Conservation (phyloP, 53 echinoderm and acorn worm species). For the Luidia sarsii region DNA sequence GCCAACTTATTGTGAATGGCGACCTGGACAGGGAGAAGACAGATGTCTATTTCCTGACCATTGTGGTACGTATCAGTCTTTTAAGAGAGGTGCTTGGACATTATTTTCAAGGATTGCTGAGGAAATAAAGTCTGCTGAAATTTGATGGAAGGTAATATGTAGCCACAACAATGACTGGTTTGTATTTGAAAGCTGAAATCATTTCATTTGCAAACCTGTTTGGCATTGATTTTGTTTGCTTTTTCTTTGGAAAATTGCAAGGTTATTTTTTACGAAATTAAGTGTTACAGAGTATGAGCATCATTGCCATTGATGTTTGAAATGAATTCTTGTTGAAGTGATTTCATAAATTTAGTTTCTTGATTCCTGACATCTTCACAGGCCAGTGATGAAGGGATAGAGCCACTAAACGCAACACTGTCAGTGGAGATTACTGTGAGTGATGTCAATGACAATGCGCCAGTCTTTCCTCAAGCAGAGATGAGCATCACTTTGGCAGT, state of each 20-base stretch:
- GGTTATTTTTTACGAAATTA: not conserved
- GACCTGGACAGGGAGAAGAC: slow-evolving; percentile 31
- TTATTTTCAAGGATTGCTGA: too few relatives aligned
- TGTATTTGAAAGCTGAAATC: too few relatives aligned
- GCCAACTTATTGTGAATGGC: slow-evolving; percentile 13
- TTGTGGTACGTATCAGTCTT: slow-evolving; percentile 10
- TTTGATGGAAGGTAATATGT: too few relatives aligned
- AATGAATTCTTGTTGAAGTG: not conserved
- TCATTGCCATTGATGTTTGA: not conserved
- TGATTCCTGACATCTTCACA: not conserved
- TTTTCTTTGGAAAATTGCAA: too few relatives aligned
- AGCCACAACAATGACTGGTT: too few relatives aligned
- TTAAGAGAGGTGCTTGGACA: too few relatives aligned
- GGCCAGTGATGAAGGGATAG: slow-evolving; percentile 28
- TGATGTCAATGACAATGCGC: slow-evolving; percentile 49
- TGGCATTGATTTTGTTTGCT: not conserved
- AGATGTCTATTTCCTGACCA: not conserved
- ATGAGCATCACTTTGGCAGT: slow-evolving; percentile 3
- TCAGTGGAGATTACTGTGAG: not conserved
- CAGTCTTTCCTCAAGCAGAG: not conserved
- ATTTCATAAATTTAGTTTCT: too few relatives aligned
- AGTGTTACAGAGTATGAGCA: not conserved
- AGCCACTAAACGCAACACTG: not conserved
- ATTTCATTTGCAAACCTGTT: too few relatives aligned
- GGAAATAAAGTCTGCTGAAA: too few relatives aligned